These are phyloP conservation scores for Premnoplex brunnescens DNA, from an alignment of 2,797 vertebrate genomes.

Conservation along the genomic window DNA sequence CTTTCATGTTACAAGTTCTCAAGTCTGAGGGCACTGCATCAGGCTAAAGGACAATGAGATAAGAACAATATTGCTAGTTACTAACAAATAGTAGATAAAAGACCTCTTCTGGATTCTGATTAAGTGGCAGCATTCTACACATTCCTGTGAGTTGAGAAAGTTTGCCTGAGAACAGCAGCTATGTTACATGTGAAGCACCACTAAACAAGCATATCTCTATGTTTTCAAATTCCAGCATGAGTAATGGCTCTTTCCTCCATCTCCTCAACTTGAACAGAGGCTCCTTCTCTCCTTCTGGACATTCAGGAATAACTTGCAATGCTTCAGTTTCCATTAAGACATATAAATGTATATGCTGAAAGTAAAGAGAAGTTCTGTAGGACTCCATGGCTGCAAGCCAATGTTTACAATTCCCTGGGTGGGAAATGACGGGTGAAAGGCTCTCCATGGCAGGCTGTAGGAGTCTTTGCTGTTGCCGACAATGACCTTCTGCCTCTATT, in stretches of 20 bases:
- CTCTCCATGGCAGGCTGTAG: conserved; percentile 78
- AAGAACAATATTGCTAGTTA: conserved; percentile 76
- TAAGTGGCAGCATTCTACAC: conserved; percentile 93
- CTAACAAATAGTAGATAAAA: conserved; percentile 81
- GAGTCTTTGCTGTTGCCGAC: conserved; percentile 82
- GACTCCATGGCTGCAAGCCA: conserved; percentile 81
- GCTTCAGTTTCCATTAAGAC: conserved; percentile 67
- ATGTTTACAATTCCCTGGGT: conserved; percentile 94
- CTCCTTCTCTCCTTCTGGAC: conserved; percentile 50
- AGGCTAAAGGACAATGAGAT: conserved; percentile 76
- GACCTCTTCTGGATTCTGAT: conserved; percentile 86
- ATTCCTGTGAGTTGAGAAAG: conserved; percentile 91
- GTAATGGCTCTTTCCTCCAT: conserved; percentile 51
- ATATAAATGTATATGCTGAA: conserved; percentile 66
- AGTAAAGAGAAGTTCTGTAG: conserved; percentile 78
- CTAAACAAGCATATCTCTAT: conserved; percentile 73
- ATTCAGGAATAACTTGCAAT: not conserved
- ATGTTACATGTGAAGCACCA: conserved; percentile 60
- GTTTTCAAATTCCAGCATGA: conserved; percentile 68
- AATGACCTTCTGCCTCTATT: conserved; percentile 80
- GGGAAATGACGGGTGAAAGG: conserved; percentile 92
- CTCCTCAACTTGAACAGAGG: conserved; percentile 61
- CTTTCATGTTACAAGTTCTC: conserved; percentile 68
- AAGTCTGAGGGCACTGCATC: conserved; percentile 67
- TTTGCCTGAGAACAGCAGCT: conserved; percentile 70